These are phyloP conservation scores for Pammene aurita DNA, from an alignment of 2,888 invertebrate species.

Conservation along the genomic window DNA sequence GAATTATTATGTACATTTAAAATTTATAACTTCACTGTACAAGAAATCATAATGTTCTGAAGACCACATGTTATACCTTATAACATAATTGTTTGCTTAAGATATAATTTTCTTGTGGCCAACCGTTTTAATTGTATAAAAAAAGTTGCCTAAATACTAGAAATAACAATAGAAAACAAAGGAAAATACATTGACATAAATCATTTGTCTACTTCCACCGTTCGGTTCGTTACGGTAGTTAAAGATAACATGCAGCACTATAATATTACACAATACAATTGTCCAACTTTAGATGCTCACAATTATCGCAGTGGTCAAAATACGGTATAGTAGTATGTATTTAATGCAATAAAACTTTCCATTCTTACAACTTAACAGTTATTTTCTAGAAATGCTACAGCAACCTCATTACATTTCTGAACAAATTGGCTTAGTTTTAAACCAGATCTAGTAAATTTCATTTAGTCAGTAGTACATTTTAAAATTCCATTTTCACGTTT, in stretches of 20 bases:
- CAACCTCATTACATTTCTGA: conserved; percentile 53
- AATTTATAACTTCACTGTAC: conserved; percentile 64
- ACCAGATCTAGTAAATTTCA: conserved; percentile 17
- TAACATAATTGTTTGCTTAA: conserved; percentile 38
- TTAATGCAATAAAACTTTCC: conserved; percentile 5
- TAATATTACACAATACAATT: not conserved
- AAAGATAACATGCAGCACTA: conserved; percentile 6
- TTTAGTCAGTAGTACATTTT: conserved; percentile 17
- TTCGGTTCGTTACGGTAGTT: not conserved
- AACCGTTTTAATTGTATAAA: conserved; percentile 60
- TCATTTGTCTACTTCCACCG: conserved; percentile 17
- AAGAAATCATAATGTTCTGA: conserved; percentile 54
- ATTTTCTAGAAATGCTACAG: not conserved
- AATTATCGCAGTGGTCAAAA: conserved; percentile 3
- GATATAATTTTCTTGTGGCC: conserved; percentile 34
- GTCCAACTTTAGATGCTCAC: not conserved
- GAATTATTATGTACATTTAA: conserved; percentile 54
- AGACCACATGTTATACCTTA: conserved; percentile 39
- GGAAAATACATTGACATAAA: conserved; percentile 16
- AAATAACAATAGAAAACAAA: conserved; percentile 45
- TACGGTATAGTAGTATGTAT: not conserved
- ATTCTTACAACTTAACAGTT: not conserved
- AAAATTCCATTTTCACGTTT: not conserved
- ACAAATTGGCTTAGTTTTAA: conserved; percentile 45
- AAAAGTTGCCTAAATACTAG: conserved; percentile 74